Evolutionary conservation across 2,888 invertebrate genomes (phyloP), one percentile per base, ranked within the genome.

Genomic region (Drosophila monieri): DNA sequence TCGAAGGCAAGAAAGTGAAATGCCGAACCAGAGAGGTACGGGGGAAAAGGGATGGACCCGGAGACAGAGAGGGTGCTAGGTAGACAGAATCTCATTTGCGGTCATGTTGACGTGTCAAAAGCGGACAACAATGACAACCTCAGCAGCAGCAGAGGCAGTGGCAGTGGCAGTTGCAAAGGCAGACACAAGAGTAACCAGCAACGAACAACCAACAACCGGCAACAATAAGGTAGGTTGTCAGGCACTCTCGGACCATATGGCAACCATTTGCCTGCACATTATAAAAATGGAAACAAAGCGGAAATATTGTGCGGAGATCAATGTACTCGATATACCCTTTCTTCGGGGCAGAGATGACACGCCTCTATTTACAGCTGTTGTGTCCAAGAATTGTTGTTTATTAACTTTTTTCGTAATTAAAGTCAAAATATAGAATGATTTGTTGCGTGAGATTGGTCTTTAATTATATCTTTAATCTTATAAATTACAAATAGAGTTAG

Each of bases 81-180:
- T 44, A 61, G 78, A 72, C 66, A 80, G 72, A 77, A 78, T 86
- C 88, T 81, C 88, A 87, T 88, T 87, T 88, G 85, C 52, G 88
- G 84, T 73, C 74, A 62, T 74, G 74, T 72, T 76, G 88, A 62
- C 78, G 74, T 88, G 88, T 87, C 87, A 73, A 78, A 64, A 76
- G 74, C 66, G 56, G 46, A 71, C 73, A 61, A 52, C 55, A 56
- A 43, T 55, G 48, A 66, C 66, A 66, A 57, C 66, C 73, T 65
- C 65, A 21, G 64, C 56, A 70, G 64, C 46, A 52, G 53, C 53
- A 44, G 43, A 21, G 21, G 21, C 21, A 21, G 18, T 21, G 18
- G 21, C 25, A 25, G 25, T 8, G 57, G 25, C 41, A 47, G 39
- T 8, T 3, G 15, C 15, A 41, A 3, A 10, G 21, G 21, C 18